Evolutionary conservation across 2,888 invertebrate species (phyloP), one percentile per base, ranked within the genome.

Genomic region (Troides helena): DNA sequence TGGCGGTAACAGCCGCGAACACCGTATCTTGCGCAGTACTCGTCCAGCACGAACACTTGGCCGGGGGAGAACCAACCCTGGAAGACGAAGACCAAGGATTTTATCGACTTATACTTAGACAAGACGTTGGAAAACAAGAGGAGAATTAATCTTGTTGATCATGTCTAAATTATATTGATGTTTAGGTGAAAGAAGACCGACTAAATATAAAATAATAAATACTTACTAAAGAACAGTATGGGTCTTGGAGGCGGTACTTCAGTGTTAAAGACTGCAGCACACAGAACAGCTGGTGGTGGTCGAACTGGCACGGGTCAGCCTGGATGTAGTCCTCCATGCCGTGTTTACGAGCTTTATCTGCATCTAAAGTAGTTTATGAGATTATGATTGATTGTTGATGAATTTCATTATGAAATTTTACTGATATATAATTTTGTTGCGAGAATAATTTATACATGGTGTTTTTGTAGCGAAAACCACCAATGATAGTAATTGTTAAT

Each of bases 11-110:
- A 99, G 61, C 98, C 98, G 65, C 99, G 95, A 1, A 99, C 99
- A 62, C 99, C 99, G 86, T 99, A 99, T 78, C 97, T 95, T 10
- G 99, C 99, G 87, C 99, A 99, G 91, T 99, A 99, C 87, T 99
- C 99, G 86, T 99, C 99, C 77, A 99, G 92, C 17, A 99, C 99
- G 90, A 99, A 99, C 67, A 99, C 97, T 94, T 99, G 99, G 0
- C 99, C 99, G 0, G 99, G 99, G 80, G 99, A 99, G 90, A 99
- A 99, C 99, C 99, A 99, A 77, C 99, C 99, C 98, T 98, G 87
- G 23, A 88, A 25, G 50, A 23, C 56, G 56, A 21, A 6, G 46
- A 14, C 4, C 14, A 46, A 46, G 14, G 14, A 14, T 46, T 14
- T 46, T 46, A 14, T 46, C 14, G 7, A 8, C 10, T 39, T 39